Evolutionary conservation across 2,113 vertebrate species (phyloP).

Genomic region (Nymphicus hollandicus): DNA sequence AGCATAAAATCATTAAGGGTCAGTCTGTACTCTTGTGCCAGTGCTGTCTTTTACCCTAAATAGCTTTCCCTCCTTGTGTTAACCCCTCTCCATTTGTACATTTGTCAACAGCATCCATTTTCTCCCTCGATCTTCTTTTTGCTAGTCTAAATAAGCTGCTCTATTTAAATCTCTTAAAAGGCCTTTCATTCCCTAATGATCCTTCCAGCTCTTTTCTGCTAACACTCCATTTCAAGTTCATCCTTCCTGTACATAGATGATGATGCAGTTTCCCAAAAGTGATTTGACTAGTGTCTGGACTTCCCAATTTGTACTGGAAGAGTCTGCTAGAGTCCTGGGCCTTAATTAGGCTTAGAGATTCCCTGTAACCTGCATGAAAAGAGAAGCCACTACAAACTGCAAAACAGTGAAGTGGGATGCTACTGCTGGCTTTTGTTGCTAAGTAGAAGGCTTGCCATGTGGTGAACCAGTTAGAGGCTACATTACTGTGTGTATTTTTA

Average conservation of each 20-base stretch:
- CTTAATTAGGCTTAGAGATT: background rate
- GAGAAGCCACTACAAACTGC: background rate
- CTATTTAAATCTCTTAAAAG: conserved; percentile 12
- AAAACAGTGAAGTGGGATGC: background rate
- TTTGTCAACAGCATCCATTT: background rate
- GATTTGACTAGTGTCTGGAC: background rate
- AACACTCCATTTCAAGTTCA: background rate
- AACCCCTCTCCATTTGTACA: background rate
- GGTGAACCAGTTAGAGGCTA: background rate
- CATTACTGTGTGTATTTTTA: background rate
- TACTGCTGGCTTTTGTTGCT: background rate
- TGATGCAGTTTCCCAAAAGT: background rate
- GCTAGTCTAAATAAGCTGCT: conserved; percentile 38
- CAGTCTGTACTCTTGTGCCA: background rate
- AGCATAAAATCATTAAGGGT: background rate
- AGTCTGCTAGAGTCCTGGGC: background rate
- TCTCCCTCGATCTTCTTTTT: background rate
- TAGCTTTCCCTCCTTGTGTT: background rate
- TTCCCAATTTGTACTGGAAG: background rate
- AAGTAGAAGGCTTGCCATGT: background rate
- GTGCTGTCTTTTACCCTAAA: background rate
- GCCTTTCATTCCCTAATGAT: background rate
- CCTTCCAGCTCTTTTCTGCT: background rate
- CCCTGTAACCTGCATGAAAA: background rate
- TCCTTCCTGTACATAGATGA: background rate